Conservation (phyloP, 2,888 invertebrate species). For the Byasa hedistus region DNA sequence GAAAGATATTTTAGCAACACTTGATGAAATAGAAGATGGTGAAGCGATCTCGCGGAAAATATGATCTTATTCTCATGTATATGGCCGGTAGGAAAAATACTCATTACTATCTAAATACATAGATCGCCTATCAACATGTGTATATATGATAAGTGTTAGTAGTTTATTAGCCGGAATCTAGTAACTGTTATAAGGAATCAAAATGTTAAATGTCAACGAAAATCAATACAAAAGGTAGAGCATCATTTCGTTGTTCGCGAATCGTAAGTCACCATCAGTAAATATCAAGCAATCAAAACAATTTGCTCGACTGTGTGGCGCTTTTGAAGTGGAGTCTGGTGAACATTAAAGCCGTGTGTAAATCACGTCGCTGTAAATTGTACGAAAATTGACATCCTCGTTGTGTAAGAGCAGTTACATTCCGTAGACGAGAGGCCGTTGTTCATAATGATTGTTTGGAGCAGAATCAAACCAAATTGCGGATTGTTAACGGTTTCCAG, state of each 20-base stretch:
- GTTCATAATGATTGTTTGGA: conserved; percentile 2
- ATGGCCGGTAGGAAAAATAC: too few relatives aligned
- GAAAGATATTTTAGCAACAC: too few relatives aligned
- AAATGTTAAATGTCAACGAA: neutral
- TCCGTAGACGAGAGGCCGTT: conserved; percentile 3
- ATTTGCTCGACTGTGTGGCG: neutral
- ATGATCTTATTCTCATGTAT: too few relatives aligned
- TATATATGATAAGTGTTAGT: too few relatives aligned
- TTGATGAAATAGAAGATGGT: too few relatives aligned
- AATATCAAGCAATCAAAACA: conserved; percentile 1
- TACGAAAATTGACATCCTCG: conserved; percentile 23
- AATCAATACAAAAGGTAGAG: neutral
- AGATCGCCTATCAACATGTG: too few relatives aligned
- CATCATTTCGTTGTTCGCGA: neutral
- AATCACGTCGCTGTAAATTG: conserved; percentile 22
- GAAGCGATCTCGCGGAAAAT: too few relatives aligned
- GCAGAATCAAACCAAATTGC: conserved; percentile 2
- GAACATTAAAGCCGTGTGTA: conserved; percentile 12
- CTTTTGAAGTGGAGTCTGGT: conserved; percentile 8
- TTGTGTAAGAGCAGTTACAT: conserved; percentile 8
- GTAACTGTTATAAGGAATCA: too few relatives aligned
- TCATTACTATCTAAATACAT: too few relatives aligned
- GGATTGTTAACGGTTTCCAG: neutral
- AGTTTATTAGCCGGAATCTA: too few relatives aligned
- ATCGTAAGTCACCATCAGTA: neutral